Evolutionary conservation across 2,113 vertebrate species (phyloP).

Genomic region (Boleophthalmus pectinirostris): DNA sequence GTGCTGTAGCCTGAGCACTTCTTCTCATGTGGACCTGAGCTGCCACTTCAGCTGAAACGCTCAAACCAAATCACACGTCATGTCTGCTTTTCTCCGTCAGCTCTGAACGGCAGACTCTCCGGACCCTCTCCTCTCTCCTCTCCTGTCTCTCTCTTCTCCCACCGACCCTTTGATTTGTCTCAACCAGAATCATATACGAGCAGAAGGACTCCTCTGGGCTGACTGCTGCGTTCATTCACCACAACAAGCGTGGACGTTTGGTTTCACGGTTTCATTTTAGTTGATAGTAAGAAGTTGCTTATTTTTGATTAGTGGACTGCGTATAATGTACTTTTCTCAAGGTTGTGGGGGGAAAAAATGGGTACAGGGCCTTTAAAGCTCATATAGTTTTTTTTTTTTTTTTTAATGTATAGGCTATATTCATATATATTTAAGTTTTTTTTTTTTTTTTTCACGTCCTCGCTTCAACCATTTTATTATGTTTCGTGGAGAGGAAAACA

Average conservation of each 20-base stretch:
- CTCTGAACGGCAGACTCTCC: constrained; percentile 5
- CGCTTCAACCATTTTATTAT: too few relatives aligned
- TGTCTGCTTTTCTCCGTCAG: constrained; percentile 24
- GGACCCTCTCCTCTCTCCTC: not conserved
- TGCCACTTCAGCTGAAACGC: constrained; percentile 13
- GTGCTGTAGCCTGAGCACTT: not conserved
- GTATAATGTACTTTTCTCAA: too few relatives aligned
- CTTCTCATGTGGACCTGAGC: not conserved
- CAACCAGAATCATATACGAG: constrained; percentile 14
- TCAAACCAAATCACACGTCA: constrained; percentile 34
- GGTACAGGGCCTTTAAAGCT: too few relatives aligned
- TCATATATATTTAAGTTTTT: too few relatives aligned
- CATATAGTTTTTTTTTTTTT: too few relatives aligned
- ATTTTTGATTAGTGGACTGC: not conserved
- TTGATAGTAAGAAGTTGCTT: not conserved
- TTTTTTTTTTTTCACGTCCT: too few relatives aligned
- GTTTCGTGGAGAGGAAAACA: too few relatives aligned
- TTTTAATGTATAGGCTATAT: too few relatives aligned
- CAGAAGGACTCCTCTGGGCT: not conserved
- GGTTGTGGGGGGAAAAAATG: too few relatives aligned
- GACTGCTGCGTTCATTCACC: constrained; percentile 3
- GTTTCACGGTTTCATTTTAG: not conserved
- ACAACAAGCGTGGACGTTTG: not conserved
- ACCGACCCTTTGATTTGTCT: constrained; percentile 33
- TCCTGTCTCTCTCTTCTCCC: too few relatives aligned